Percentiles rank a stretch among this genome's conserved stretches.
Conservation (phyloP, 1,140 invertebrate species). For the Lucilia sericata region DNA sequence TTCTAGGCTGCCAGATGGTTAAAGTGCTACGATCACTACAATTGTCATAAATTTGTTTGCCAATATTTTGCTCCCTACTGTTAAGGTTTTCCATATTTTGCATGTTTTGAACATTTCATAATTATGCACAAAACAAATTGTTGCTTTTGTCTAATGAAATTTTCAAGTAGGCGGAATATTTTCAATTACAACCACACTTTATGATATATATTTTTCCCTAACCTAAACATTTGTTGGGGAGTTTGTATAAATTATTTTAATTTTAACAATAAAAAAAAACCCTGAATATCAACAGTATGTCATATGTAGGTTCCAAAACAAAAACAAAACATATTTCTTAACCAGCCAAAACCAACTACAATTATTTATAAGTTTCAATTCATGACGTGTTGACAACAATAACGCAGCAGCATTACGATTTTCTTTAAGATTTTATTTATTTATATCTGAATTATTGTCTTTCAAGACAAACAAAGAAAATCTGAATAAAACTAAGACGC, state of each 20-base stretch:
- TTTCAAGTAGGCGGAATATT: too few relatives aligned
- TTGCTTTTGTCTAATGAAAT: too few relatives aligned
- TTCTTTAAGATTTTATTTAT: background rate
- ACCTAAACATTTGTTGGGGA: background rate
- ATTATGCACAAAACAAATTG: too few relatives aligned
- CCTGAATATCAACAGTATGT: background rate
- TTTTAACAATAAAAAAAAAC: background rate
- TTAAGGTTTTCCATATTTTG: too few relatives aligned
- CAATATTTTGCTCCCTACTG: too few relatives aligned
- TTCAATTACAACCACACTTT: too few relatives aligned
- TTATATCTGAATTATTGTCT: background rate
- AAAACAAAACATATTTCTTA: background rate
- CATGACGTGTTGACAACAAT: background rate
- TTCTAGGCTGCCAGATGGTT: too few relatives aligned
- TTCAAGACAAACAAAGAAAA: background rate
- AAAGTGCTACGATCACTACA: too few relatives aligned
- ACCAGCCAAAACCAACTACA: background rate
- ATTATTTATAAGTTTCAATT: background rate
- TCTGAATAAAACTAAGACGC: background rate
- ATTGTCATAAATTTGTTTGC: too few relatives aligned
- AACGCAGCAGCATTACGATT: background rate
- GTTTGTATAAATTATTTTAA: background rate
- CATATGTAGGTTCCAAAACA: background rate
- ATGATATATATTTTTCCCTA: too few relatives aligned
- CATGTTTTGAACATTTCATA: too few relatives aligned